phyloP scores from a whole-genome alignment of 2,797 vertebrate genomes.

The Lacerta viridis region DNA sequence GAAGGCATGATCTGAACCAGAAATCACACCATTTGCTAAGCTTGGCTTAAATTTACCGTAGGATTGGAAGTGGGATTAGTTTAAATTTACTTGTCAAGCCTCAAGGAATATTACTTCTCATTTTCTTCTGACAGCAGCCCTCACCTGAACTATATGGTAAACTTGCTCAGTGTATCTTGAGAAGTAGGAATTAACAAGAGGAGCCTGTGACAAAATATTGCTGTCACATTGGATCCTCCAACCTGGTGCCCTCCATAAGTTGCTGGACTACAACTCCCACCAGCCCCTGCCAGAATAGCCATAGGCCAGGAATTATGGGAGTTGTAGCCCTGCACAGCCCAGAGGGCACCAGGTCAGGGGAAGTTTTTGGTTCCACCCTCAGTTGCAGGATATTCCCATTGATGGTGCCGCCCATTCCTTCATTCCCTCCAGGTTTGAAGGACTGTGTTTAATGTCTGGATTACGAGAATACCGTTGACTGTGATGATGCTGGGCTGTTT shows the following conservation, averaged over 20 bases:
- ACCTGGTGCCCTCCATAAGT: too few species aligned
- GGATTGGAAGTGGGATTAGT: conserved; percentile 16
- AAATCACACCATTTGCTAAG: not conserved
- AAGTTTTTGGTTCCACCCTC: too few species aligned
- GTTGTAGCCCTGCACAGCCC: too few species aligned
- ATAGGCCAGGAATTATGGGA: too few species aligned
- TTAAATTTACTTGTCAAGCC: conserved; percentile 17
- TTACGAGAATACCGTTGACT: not conserved
- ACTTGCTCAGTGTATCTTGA: not conserved
- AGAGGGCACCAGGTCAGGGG: too few species aligned
- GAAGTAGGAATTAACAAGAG: not conserved
- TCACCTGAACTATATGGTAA: not conserved
- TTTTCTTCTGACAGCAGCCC: not conserved
- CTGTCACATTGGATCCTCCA: too few species aligned
- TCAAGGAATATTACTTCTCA: not conserved
- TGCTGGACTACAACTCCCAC: too few species aligned
- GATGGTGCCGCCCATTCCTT: not conserved
- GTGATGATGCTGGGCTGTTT: conserved; percentile 1
- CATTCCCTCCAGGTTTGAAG: too few species aligned
- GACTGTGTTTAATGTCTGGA: not conserved
- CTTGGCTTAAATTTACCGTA: conserved; percentile 1
- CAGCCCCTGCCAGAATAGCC: too few species aligned
- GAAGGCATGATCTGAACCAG: not conserved
- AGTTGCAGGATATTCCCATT: too few species aligned
- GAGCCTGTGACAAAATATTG: too few species aligned